Evolutionary conservation across 1,140 invertebrate genomes (phyloP).

Genomic region (Lasaia peninsularis): DNA sequence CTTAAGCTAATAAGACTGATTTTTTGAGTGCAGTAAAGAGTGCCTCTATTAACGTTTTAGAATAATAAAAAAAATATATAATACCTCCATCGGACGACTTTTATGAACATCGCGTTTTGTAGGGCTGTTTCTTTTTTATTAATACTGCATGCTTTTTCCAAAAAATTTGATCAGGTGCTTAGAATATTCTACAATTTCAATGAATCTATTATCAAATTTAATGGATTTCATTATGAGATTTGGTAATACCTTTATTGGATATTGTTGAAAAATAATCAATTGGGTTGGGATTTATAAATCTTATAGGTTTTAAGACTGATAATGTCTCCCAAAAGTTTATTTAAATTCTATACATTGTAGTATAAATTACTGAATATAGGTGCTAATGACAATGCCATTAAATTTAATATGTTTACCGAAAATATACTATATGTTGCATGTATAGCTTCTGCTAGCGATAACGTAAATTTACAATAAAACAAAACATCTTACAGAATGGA

Average conservation of each 20-base stretch:
- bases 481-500: neutral
- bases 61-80: neutral
- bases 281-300: too few species aligned
- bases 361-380: conserved; percentile 10
- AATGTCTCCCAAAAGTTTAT: too few species aligned
- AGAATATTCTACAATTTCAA: too few species aligned
- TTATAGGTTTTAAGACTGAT: too few species aligned
- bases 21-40: neutral
- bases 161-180: too few species aligned
- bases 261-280: neutral
- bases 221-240: too few species aligned
- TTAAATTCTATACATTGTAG: neutral
- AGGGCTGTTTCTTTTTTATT: neutral
- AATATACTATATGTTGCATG: neutral
- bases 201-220: too few species aligned
- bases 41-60: neutral
- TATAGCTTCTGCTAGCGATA: neutral
- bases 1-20: neutral
- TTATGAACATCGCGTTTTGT: conserved; percentile 1
- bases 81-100: neutral
- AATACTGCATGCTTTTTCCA: neutral
- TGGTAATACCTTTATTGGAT: neutral
- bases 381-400: conserved; percentile 6
- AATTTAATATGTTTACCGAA: neutral
- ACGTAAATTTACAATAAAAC: neutral